phyloP scores from a whole-genome alignment of 1,140 invertebrate species.

The Lamellibrachia luymesi region DNA sequence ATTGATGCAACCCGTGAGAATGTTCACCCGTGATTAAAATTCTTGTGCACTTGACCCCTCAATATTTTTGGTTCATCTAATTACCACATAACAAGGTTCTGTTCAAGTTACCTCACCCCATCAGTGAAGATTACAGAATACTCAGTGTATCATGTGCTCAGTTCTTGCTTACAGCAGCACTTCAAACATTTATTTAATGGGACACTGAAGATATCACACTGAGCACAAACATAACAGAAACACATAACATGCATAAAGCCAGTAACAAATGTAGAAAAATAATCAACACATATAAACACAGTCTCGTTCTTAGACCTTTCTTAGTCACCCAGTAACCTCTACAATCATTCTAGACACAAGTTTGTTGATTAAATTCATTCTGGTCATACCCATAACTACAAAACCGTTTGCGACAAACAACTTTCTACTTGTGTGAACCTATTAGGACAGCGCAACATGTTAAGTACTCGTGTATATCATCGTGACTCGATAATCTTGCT shows the following conservation, averaged over 20 bases:
- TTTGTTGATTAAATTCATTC: not conserved
- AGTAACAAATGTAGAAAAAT: slow-evolving; percentile 1
- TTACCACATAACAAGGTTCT: not conserved
- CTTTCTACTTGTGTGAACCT: not conserved
- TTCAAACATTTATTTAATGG: not conserved
- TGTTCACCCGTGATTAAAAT: too few species aligned
- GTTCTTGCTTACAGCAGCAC: not conserved
- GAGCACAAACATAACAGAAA: slow-evolving; percentile 1
- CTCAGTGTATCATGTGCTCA: not conserved
- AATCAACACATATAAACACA: not conserved
- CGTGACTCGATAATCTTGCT: not conserved
- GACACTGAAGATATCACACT: not conserved
- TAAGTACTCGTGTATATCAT: not conserved
- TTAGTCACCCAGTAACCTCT: not conserved
- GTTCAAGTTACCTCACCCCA: not conserved
- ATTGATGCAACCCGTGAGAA: too few species aligned
- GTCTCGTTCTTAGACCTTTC: not conserved
- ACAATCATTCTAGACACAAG: not conserved
- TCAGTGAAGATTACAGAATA: not conserved
- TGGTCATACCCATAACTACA: not conserved
- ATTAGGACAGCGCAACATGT: not conserved
- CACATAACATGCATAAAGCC: not conserved
- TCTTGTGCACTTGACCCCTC: too few species aligned
- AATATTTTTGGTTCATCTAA: not conserved
- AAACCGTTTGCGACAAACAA: not conserved